phyloP scores from a whole-genome alignment of 1,140 invertebrate species.

The Thrips palmi region DNA sequence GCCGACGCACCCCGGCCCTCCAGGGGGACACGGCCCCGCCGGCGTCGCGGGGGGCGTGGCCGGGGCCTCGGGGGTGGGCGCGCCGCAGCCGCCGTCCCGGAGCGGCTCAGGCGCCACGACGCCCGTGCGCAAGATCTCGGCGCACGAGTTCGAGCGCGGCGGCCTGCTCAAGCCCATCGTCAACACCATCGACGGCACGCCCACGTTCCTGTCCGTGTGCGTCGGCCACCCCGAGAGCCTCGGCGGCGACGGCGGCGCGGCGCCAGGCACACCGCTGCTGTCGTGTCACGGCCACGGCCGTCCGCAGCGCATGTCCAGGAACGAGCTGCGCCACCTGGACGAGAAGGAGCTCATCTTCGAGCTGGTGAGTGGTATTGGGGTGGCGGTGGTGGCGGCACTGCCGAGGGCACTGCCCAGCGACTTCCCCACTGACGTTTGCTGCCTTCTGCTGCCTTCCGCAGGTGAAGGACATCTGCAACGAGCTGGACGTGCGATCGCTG shows the following conservation, averaged over 20 bases:
- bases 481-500: slow-evolving; percentile 77
- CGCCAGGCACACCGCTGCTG: slow-evolving; percentile 18
- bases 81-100: slow-evolving; percentile 23
- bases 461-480: slow-evolving; percentile 92
- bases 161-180: slow-evolving; percentile 81
- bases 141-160: slow-evolving; percentile 85
- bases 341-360: slow-evolving; percentile 92
- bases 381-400: neutral
- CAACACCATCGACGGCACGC: slow-evolving; percentile 70
- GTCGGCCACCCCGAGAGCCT: slow-evolving; percentile 17
- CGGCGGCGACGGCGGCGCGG: slow-evolving; percentile 8
- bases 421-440: neutral
- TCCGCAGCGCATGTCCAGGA: slow-evolving; percentile 51
- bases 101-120: slow-evolving; percentile 53
- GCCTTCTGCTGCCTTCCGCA: slow-evolving; percentile 24
- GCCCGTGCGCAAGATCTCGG: slow-evolving; percentile 86
- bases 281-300: slow-evolving; percentile 26
- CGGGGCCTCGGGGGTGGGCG: slow-evolving; percentile 9
- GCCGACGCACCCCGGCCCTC: slow-evolving; percentile 30
- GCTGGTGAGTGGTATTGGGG: slow-evolving; percentile 41
- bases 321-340: slow-evolving; percentile 71
- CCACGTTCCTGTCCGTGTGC: slow-evolving; percentile 56
- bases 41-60: slow-evolving; percentile 16
- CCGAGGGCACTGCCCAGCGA: neutral
- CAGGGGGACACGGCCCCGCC: too few relatives aligned